Percentiles rank a stretch among this genome's conserved stretches.
Conservation (phyloP, 2,797 vertebrate genomes). For the Notolepis coatsorum region DNA sequence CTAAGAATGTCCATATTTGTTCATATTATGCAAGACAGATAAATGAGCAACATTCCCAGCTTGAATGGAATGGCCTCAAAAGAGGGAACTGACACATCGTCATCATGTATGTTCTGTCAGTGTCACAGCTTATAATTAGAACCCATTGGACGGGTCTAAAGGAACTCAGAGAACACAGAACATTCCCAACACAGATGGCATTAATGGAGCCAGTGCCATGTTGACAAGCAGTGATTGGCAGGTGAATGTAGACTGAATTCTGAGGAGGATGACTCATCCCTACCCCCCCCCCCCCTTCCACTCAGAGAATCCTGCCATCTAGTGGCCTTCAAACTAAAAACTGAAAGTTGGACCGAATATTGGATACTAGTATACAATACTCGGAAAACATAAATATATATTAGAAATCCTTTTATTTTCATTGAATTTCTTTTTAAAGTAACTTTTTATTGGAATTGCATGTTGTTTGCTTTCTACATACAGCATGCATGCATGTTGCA, state of each 20-base stretch:
- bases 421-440: too few species aligned
- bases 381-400: too few species aligned
- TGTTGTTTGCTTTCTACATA: too few species aligned
- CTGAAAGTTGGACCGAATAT: background rate
- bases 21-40: too few species aligned
- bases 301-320: conserved; percentile 64
- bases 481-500: too few species aligned
- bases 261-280: conserved; percentile 74
- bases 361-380: too few species aligned
- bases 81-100: conserved; percentile 26
- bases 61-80: conserved; percentile 29
- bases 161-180: conserved; percentile 43
- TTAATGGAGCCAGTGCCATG: conserved; percentile 27
- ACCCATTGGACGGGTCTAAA: conserved; percentile 40
- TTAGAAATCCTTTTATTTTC: too few species aligned
- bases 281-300: conserved; percentile 49
- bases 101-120: conserved; percentile 33
- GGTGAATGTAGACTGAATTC: conserved; percentile 57
- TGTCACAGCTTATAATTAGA: conserved; percentile 61
- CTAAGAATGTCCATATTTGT: background rate
- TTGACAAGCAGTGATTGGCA: conserved; percentile 56
- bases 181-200: conserved; percentile 47
- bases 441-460: too few species aligned
- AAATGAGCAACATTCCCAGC: conserved; percentile 1
- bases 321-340: conserved; percentile 41